These are phyloP conservation scores for Stictocephala bisonia DNA, from an alignment of 2,888 invertebrate species.

Conservation along the genomic window DNA sequence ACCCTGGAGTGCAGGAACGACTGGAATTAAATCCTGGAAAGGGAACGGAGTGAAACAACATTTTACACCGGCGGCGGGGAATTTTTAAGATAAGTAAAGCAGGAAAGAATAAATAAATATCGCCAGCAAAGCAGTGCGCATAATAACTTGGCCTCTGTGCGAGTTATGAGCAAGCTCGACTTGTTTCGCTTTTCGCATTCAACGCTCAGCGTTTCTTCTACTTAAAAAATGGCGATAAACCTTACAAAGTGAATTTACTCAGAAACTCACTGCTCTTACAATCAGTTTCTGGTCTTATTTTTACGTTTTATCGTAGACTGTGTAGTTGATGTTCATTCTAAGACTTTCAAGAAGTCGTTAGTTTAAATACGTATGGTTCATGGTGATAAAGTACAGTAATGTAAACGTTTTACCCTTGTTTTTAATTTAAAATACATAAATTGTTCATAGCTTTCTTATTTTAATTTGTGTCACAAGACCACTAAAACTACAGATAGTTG, in stretches of 20 bases:
- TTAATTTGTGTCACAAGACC: no score
- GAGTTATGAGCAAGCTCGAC: constrained; percentile 5
- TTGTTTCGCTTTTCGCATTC: constrained; percentile 2
- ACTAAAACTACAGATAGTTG: no score
- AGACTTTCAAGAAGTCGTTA: no score
- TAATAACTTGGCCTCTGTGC: constrained; percentile 11
- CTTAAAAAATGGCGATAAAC: background rate
- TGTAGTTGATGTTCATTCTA: no score
- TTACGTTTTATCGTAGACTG: background rate
- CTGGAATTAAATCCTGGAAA: constrained; percentile 13
- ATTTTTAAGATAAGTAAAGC: constrained; percentile 26
- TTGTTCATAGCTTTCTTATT: no score
- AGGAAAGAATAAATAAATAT: constrained; percentile 33
- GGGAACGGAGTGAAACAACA: constrained; percentile 1
- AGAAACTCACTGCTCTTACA: no score
- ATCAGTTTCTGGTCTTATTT: no score
- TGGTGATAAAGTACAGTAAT: no score
- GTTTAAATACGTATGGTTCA: no score
- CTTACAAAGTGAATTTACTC: background rate
- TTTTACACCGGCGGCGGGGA: constrained; percentile 11
- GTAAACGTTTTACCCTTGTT: no score
- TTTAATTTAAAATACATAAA: no score
- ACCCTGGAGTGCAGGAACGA: background rate
- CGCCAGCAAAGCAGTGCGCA: background rate
- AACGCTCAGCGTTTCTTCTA: background rate